A percentile compares a stretch with the other conserved stretches of the same genome.
phyloP scores from a whole-genome alignment of 2,113 vertebrate species.

The Alligator mississippiensis region DNA sequence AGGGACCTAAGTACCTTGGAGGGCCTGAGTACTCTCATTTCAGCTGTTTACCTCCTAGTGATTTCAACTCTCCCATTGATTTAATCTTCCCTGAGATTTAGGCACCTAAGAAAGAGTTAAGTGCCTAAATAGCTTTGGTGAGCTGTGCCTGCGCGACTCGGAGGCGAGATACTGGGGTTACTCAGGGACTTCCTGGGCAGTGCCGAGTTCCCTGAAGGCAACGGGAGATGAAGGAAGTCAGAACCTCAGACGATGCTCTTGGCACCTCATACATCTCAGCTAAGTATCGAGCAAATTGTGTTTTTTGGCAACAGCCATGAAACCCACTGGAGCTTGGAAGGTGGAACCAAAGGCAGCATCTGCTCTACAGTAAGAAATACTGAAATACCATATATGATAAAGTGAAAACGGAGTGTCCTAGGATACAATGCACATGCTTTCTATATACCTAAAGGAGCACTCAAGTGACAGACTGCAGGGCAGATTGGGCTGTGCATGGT shows the following conservation, averaged over 20 bases:
- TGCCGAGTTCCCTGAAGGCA: accelerated
- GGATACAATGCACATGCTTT: neutral
- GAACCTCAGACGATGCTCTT: neutral
- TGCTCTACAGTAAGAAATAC: neutral
- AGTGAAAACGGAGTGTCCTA: conserved; percentile 1
- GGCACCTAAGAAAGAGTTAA: accelerated
- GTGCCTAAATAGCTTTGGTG: neutral
- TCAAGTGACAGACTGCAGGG: neutral
- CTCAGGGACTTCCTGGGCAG: accelerated
- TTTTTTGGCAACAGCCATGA: neutral
- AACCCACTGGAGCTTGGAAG: neutral
- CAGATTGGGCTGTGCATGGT: neutral
- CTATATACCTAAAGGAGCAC: neutral
- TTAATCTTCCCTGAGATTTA: no score
- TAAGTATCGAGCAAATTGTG: neutral
- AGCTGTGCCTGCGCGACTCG: accelerated
- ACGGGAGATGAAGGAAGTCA: neutral
- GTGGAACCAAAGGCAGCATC: neutral
- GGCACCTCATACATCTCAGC: accelerated
- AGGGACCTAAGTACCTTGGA: no score
- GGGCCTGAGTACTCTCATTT: no score
- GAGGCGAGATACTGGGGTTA: neutral
- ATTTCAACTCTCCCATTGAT: no score
- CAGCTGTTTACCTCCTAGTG: no score
- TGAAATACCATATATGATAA: neutral